Evolutionary conservation across 2,888 invertebrate genomes (phyloP).

Genomic region (Cheilosia vulpina): DNA sequence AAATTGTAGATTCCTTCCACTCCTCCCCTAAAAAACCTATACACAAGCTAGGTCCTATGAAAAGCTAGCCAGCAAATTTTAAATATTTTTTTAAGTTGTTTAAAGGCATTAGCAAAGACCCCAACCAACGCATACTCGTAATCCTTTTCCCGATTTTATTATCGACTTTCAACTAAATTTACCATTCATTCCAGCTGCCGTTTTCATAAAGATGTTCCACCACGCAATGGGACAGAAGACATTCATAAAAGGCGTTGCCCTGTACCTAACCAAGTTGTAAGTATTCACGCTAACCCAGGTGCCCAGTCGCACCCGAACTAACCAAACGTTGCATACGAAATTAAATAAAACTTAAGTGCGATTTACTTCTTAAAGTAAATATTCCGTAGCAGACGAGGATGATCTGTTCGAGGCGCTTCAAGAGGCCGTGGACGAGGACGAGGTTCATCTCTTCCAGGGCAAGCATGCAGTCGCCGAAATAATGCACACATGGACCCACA

Average conservation of each 20-base stretch:
- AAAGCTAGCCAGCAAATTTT: background rate
- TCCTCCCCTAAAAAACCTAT: too few species aligned
- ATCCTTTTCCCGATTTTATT: background rate
- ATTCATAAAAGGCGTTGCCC: constrained; percentile 79
- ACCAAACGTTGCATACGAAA: constrained; percentile 23
- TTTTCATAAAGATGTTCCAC: constrained; percentile 82
- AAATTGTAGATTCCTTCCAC: too few species aligned
- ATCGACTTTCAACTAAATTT: background rate
- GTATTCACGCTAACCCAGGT: constrained; percentile 71
- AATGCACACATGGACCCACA: constrained; percentile 87
- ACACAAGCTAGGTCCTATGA: too few species aligned
- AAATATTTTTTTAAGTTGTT: too few species aligned
- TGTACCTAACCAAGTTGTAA: constrained; percentile 81
- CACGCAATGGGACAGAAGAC: constrained; percentile 81
- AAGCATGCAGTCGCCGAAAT: constrained; percentile 83
- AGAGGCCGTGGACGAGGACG: constrained; percentile 77
- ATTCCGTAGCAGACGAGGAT: constrained; percentile 80
- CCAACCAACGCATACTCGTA: too few species aligned
- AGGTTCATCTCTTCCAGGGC: constrained; percentile 75
- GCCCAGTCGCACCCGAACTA: constrained; percentile 8
- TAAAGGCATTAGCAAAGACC: too few species aligned
- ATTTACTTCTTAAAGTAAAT: constrained; percentile 80
- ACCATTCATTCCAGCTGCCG: constrained; percentile 77
- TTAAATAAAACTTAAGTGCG: constrained; percentile 67
- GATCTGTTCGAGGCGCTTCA: constrained; percentile 80